A percentile compares a stretch with the other conserved stretches of the same genome.
Conservation (phyloP, 2,113 vertebrate species). For the Egretta garzetta region DNA sequence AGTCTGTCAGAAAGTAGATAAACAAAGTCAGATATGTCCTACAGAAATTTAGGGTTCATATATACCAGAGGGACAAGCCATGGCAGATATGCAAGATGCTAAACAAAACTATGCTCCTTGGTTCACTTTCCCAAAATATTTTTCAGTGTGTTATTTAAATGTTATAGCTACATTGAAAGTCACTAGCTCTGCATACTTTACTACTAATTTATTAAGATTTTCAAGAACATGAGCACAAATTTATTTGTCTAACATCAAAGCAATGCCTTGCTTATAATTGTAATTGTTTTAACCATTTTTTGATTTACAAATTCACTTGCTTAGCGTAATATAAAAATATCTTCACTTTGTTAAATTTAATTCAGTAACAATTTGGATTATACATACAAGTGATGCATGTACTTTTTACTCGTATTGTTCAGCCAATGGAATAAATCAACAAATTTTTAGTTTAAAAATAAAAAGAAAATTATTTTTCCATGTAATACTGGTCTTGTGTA, state of each 20-base stretch:
- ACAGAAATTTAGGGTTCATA: not conserved
- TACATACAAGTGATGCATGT: not conserved
- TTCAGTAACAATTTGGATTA: not conserved
- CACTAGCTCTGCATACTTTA: not conserved
- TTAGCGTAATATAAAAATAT: not conserved
- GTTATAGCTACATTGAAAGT: not conserved
- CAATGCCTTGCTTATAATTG: not conserved
- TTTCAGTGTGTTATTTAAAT: not conserved
- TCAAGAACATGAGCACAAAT: not conserved
- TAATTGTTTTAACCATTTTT: not conserved
- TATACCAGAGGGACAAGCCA: not conserved
- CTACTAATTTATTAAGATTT: not conserved
- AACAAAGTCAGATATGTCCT: not conserved
- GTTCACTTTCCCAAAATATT: not conserved
- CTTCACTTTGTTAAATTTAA: not conserved
- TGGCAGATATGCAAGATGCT: not conserved
- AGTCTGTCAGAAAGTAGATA: not conserved
- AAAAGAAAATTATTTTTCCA: not conserved
- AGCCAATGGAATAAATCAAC: not conserved
- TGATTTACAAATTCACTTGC: not conserved
- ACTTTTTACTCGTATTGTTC: not conserved
- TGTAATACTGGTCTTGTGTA: not conserved
- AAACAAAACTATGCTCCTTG: not conserved
- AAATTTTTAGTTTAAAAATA: not conserved
- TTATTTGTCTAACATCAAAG: not conserved